These are phyloP conservation scores for human DNA, from an alignment of 2,113 vertebrate genomes.

Conservation along the genomic window DNA sequence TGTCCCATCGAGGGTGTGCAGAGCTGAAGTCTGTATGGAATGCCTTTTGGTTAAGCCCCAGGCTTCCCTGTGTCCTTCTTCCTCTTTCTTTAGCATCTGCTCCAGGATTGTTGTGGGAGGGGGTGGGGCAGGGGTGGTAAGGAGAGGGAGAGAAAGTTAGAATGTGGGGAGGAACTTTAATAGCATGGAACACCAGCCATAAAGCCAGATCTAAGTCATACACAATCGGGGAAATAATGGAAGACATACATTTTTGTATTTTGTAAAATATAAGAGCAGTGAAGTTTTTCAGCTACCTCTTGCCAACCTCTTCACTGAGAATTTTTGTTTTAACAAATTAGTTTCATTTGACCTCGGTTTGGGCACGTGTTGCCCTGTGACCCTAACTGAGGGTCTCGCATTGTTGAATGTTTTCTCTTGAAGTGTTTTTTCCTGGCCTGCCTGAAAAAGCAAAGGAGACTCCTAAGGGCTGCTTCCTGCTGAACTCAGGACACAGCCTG, in stretches of 20 bases:
- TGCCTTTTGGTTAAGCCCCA: too few relatives aligned
- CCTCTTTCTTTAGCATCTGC: background rate
- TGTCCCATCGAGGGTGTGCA: rapidly evolving
- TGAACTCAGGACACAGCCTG: background rate
- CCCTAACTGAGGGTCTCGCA: background rate
- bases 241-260: background rate
- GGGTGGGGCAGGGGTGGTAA: too few relatives aligned
- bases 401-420: background rate
- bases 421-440: background rate
- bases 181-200: rapidly evolving
- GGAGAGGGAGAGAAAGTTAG: background rate
- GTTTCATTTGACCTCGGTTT: background rate
- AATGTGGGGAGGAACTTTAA: background rate
- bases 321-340: background rate
- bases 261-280: background rate
- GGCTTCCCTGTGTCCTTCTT: background rate
- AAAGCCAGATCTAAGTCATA: background rate
- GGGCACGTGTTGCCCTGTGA: background rate
- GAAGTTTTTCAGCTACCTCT: background rate
- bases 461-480: background rate
- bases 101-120: background rate
- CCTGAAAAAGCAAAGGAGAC: background rate
- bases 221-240: background rate
- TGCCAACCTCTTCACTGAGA: background rate
- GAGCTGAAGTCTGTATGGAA: rapidly evolving